A percentile compares a stretch with the other conserved stretches of the same genome.
Evolutionary conservation across 1,140 invertebrate genomes (phyloP).

Genomic region (Nasonia longicornis): DNA sequence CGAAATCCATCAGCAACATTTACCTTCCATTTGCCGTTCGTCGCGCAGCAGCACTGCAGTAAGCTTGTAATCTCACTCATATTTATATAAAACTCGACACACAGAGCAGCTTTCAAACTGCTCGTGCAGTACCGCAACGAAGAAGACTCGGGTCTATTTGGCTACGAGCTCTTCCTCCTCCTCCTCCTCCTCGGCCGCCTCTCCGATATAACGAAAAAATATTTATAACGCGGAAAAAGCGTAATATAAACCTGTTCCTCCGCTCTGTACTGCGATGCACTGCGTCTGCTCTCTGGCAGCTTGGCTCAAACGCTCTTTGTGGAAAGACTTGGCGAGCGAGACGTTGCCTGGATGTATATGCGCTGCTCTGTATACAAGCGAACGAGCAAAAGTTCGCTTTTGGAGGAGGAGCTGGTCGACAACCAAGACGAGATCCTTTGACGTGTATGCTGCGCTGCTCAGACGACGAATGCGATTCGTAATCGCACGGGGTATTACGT

Average conservation of each 20-base stretch:
- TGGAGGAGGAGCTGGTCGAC: neutral
- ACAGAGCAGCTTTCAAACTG: neutral
- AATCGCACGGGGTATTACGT: neutral
- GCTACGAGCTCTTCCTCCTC: neutral
- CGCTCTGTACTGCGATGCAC: neutral
- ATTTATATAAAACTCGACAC: neutral
- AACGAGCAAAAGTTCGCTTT: slow-evolving; percentile 15
- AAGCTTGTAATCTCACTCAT: neutral
- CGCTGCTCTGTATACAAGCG: neutral
- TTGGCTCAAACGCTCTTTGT: slow-evolving; percentile 1
- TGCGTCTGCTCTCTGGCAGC: slow-evolving; percentile 1
- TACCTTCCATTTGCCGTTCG: neutral
- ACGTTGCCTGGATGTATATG: slow-evolving; percentile 10
- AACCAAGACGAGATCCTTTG: neutral
- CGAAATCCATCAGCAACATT: neutral
- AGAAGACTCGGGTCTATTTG: neutral
- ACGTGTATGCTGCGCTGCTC: neutral
- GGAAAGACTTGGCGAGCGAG: neutral
- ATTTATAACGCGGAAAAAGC: slow-evolving; percentile 17
- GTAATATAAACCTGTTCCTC: slow-evolving; percentile 9
- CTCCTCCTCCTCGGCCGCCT: neutral
- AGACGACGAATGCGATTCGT: neutral
- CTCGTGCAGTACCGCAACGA: neutral
- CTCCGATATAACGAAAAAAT: slow-evolving; percentile 18
- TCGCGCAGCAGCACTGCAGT: no score